A percentile compares a stretch with the other conserved stretches of the same genome.
These are phyloP conservation scores for Tenthredo notha DNA, from an alignment of 2,888 invertebrate genomes.

Conservation along the genomic window DNA sequence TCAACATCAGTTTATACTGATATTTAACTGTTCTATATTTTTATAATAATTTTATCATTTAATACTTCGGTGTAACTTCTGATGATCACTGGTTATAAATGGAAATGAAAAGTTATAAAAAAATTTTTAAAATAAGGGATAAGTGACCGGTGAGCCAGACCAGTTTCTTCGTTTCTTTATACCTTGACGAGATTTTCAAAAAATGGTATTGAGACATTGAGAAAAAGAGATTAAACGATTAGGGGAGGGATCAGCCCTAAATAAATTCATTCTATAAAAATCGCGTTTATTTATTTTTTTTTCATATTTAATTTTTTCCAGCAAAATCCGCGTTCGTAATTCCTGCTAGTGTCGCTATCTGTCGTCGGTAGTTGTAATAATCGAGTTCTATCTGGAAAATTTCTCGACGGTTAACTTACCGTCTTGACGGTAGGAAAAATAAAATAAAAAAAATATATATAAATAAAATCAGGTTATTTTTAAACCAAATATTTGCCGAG, in stretches of 20 bases:
- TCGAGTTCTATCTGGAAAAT: not conserved
- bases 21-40: not conserved
- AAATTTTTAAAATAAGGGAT: not conserved
- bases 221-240: not conserved
- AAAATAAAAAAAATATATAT: not conserved
- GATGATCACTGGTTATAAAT: not conserved
- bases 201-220: not conserved
- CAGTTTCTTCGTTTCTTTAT: not conserved
- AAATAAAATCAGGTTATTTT: not conserved
- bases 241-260: not conserved
- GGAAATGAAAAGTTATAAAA: not conserved
- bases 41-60: not conserved
- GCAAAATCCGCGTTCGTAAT: not conserved
- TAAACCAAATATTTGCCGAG: not conserved
- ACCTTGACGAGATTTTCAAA: not conserved
- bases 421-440: conserved; percentile 59
- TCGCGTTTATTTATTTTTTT: not conserved
- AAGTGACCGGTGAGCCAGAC: not conserved
- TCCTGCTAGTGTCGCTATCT: not conserved
- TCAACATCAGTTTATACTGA: not conserved
- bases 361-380: not conserved
- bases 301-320: not conserved
- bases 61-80: not conserved
- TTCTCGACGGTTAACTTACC: not conserved
- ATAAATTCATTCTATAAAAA: not conserved